Conservation (phyloP, 2,888 invertebrate genomes). For the Lepidocyrtoides sp. region DNA sequence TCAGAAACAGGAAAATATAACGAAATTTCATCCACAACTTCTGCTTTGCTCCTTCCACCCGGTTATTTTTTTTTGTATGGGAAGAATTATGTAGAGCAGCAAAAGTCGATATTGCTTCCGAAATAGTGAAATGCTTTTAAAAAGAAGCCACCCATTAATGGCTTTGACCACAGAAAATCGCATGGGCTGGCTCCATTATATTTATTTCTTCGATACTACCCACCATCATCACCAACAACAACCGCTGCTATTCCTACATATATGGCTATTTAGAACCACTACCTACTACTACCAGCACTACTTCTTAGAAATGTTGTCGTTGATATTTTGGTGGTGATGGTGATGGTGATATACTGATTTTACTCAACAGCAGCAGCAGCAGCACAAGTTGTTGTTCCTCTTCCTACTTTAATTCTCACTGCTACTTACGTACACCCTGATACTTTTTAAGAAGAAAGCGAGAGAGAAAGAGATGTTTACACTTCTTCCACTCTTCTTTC, state of each 20-base stretch:
- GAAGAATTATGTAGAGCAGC: slow-evolving; percentile 80
- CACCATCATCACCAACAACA: slow-evolving; percentile 29
- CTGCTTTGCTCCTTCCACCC: no score
- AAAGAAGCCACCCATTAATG: slow-evolving; percentile 85
- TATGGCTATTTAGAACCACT: no score
- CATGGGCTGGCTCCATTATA: slow-evolving; percentile 64
- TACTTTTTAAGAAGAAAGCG: slow-evolving; percentile 25
- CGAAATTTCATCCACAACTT: no score
- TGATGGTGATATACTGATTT: slow-evolving; percentile 38
- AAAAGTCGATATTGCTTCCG: slow-evolving; percentile 85
- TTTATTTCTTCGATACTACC: slow-evolving; percentile 55
- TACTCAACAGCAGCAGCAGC: neutral
- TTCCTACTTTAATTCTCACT: neutral
- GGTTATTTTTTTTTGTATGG: slow-evolving; percentile 11
- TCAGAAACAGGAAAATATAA: no score
- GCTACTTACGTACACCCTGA: slow-evolving; percentile 18
- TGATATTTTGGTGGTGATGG: neutral
- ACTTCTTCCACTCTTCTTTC: no score
- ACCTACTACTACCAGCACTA: neutral
- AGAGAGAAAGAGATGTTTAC: slow-evolving; percentile 49
- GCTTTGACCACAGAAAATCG: slow-evolving; percentile 81
- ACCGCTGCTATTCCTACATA: no score
- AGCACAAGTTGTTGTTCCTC: neutral
- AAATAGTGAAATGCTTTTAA: slow-evolving; percentile 86
- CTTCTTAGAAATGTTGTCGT: neutral